Percentiles rank a stretch among this genome's conserved stretches.
These are phyloP conservation scores for Drosophila falleni DNA, from an alignment of 2,888 invertebrate species.

Conservation along the genomic window DNA sequence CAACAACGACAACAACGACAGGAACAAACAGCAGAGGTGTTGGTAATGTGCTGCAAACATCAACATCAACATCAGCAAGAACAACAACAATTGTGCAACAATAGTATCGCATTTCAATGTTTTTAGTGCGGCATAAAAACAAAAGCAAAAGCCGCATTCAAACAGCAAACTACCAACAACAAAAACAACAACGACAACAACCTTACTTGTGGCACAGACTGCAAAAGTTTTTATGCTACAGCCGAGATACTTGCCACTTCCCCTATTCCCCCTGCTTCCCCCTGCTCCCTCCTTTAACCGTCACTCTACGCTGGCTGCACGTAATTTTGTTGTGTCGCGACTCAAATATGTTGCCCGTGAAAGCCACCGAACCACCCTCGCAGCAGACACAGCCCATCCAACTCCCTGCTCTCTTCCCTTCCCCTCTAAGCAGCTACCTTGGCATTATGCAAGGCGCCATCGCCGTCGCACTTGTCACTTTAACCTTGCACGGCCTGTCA, in stretches of 20 bases:
- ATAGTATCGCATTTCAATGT: slow-evolving; percentile 79
- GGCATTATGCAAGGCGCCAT: slow-evolving; percentile 77
- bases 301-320: slow-evolving; percentile 55
- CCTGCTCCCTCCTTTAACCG: not conserved
- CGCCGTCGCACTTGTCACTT: slow-evolving; percentile 79
- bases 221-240: slow-evolving; percentile 73
- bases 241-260: slow-evolving; percentile 52
- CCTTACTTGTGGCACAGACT: slow-evolving; percentile 60
- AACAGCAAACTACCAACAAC: slow-evolving; percentile 68
- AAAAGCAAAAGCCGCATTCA: slow-evolving; percentile 77
- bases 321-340: slow-evolving; percentile 81
- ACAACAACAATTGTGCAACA: slow-evolving; percentile 69
- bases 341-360: slow-evolving; percentile 77
- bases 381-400: slow-evolving; percentile 5
- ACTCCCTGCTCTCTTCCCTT: not conserved
- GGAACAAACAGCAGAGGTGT: slow-evolving; percentile 59
- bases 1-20: slow-evolving; percentile 33
- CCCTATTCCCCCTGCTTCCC: not conserved
- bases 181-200: slow-evolving; percentile 50
- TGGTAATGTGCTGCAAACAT: slow-evolving; percentile 66
- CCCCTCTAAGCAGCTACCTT: slow-evolving; percentile 58
- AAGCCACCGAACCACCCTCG: slow-evolving; percentile 40
- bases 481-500: slow-evolving; percentile 81
- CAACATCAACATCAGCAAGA: slow-evolving; percentile 38
- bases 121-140: slow-evolving; percentile 79